Evolutionary conservation across 2,113 vertebrate genomes (phyloP).

Genomic region (Tor tambroides): DNA sequence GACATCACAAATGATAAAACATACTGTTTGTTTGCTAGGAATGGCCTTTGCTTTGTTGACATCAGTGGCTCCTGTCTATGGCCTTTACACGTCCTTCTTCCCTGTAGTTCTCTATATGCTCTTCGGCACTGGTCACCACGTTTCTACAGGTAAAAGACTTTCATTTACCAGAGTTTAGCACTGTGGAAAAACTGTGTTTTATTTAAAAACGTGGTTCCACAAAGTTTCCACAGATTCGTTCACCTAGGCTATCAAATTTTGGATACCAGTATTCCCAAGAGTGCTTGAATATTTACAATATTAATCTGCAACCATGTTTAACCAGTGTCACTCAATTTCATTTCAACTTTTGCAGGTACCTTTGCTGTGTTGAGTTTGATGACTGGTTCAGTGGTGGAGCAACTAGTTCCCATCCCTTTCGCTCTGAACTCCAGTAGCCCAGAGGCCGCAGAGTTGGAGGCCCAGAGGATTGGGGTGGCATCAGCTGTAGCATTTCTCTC

Average conservation of each 20-base stretch:
- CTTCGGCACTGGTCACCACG: conserved; percentile 87
- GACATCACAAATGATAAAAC: background rate
- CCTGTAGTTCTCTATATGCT: conserved; percentile 88
- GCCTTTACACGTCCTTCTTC: conserved; percentile 93
- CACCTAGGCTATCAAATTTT: background rate
- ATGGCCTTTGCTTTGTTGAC: conserved; percentile 93
- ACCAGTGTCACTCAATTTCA: too few relatives aligned
- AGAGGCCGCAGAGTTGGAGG: conserved; percentile 77
- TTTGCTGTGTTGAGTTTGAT: conserved; percentile 92
- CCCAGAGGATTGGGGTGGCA: conserved; percentile 83
- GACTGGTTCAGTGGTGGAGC: conserved; percentile 88
- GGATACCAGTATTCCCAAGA: background rate
- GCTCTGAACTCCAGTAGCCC: conserved; percentile 75
- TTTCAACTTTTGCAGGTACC: conserved; percentile 76
- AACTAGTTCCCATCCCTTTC: conserved; percentile 79
- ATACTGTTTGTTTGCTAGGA: conserved; percentile 68
- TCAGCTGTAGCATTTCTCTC: conserved; percentile 85
- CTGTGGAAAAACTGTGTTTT: background rate
- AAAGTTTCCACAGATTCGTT: background rate
- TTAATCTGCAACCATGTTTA: background rate
- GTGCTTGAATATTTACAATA: background rate
- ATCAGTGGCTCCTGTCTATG: conserved; percentile 90
- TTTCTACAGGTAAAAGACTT: conserved; percentile 84
- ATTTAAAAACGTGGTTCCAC: background rate
- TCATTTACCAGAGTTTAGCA: background rate